These are phyloP conservation scores for Diglossa cyanea DNA, from an alignment of 2,797 vertebrate genomes.

Conservation along the genomic window DNA sequence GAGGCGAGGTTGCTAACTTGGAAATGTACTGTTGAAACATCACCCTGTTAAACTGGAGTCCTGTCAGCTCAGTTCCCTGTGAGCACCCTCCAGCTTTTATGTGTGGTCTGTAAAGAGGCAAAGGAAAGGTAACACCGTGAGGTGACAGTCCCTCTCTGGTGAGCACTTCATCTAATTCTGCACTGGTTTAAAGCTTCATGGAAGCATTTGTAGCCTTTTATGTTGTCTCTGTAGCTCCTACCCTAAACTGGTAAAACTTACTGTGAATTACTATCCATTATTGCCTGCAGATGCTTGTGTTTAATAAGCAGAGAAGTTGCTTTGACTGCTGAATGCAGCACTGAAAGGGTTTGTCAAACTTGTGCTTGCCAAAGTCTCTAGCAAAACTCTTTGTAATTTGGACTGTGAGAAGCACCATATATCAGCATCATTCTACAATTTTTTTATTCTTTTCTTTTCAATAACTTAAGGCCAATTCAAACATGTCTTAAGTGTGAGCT, in stretches of 20 bases:
- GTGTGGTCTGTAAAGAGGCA: not conserved
- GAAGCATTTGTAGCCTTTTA: not conserved
- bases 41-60: not conserved
- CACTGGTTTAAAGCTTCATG: not conserved
- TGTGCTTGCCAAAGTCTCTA: not conserved
- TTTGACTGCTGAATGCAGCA: not conserved
- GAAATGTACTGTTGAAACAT: constrained; percentile 39
- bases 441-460: not conserved
- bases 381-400: not conserved
- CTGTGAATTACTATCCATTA: not conserved
- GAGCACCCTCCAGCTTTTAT: not conserved
- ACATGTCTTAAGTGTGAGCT: not conserved
- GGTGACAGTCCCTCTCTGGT: not conserved
- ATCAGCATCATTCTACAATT: not conserved
- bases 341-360: not conserved
- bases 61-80: not conserved
- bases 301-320: not conserved
- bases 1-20: not conserved
- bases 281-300: not conserved
- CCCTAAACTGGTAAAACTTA: not conserved
- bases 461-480: not conserved
- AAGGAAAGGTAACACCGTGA: not conserved
- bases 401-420: not conserved
- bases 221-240: not conserved
- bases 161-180: not conserved